These are phyloP conservation scores for Tipula confusa DNA, from an alignment of 2,888 invertebrate genomes.

Conservation along the genomic window DNA sequence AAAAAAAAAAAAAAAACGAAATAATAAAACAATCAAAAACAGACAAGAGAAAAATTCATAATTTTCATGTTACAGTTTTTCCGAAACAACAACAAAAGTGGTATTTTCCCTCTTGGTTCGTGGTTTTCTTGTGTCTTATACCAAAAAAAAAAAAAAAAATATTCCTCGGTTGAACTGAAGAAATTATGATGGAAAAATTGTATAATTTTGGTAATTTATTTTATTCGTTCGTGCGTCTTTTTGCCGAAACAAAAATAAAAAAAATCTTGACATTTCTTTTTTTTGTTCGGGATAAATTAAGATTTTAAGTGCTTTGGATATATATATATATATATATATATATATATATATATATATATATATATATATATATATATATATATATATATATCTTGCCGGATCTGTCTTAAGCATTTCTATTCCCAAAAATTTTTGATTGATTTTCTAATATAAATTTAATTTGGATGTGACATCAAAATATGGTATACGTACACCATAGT, in stretches of 20 bases:
- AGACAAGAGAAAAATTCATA: constrained; percentile 20
- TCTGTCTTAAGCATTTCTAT: not conserved
- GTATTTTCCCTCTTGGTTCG: constrained; percentile 20
- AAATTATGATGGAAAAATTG: constrained; percentile 25
- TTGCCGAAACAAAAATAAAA: not conserved
- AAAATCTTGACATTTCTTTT: not conserved
- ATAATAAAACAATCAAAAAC: constrained; percentile 12
- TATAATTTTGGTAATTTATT: constrained; percentile 20
- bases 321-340: not conserved
- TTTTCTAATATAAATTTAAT: not conserved
- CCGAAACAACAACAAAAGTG: not conserved
- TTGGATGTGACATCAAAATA: not conserved
- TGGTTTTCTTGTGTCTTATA: not conserved
- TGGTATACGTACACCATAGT: not conserved
- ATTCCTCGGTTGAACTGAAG: not conserved
- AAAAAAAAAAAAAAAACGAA: not conserved
- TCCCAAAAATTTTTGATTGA: constrained; percentile 3
- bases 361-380: no score
- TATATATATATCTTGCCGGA: not conserved
- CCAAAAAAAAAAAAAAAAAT: no score
- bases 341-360: no score
- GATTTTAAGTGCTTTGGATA: not conserved
- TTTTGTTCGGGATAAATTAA: constrained; percentile 9
- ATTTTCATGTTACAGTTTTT: not conserved
- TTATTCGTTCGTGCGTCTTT: constrained; percentile 25